These are phyloP conservation scores for Hydriomena furcata DNA, from an alignment of 2,888 invertebrate genomes.

Conservation along the genomic window DNA sequence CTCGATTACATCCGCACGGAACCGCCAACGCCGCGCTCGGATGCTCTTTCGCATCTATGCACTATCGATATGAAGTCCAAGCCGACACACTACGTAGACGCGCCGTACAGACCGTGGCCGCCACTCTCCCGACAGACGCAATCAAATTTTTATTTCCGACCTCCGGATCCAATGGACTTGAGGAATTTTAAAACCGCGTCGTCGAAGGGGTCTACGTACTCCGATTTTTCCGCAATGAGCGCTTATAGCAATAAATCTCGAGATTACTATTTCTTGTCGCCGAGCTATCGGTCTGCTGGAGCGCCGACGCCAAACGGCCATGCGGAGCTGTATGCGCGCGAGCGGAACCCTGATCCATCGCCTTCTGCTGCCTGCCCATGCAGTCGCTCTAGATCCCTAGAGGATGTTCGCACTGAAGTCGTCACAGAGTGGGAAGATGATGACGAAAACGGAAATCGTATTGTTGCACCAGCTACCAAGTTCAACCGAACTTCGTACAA, in stretches of 20 bases:
- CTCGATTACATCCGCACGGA: conserved; percentile 77
- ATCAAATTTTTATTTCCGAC: conserved; percentile 77
- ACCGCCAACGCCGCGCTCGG: conserved; percentile 68
- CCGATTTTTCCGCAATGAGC: conserved; percentile 79
- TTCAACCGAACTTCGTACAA: conserved; percentile 72
- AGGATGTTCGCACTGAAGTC: conserved; percentile 87
- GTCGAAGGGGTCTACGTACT: conserved; percentile 75
- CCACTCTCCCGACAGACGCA: conserved; percentile 83
- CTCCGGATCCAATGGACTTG: conserved; percentile 76
- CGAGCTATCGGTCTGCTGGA: conserved; percentile 87
- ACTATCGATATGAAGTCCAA: conserved; percentile 84
- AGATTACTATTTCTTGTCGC: conserved; percentile 86
- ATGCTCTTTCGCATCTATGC: conserved; percentile 74
- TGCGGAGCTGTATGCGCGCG: conserved; percentile 63
- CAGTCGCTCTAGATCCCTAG: conserved; percentile 87
- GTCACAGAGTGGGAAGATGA: conserved; percentile 86
- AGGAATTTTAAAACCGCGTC: conserved; percentile 76
- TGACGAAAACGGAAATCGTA: conserved; percentile 85
- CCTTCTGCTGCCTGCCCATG: conserved; percentile 82
- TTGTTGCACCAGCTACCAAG: conserved; percentile 78
- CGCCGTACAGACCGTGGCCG: conserved; percentile 86
- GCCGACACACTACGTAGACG: conserved; percentile 78
- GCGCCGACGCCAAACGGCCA: conserved; percentile 74
- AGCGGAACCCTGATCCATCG: conserved; percentile 48
- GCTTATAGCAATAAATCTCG: conserved; percentile 75